Evolutionary conservation across 2,797 vertebrate genomes (phyloP).

Genomic region (Squalus acanthias): DNA sequence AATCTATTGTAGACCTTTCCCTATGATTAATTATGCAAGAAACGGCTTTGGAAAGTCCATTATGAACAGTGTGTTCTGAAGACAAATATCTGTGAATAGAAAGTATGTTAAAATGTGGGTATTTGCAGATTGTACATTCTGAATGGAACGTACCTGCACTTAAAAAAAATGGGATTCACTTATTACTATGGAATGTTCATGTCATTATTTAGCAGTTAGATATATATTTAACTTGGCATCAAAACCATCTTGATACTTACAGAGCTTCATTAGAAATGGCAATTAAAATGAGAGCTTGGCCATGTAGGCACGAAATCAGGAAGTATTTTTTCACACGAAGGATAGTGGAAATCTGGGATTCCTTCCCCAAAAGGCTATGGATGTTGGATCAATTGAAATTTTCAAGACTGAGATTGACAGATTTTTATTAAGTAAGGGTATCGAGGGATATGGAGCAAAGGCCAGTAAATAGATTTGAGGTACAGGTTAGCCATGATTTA

Average conservation of each 20-base stretch:
- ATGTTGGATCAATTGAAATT: neutral
- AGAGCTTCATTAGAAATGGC: neutral
- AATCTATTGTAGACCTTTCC: too few relatives aligned
- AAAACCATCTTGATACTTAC: neutral
- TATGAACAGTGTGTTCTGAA: neutral
- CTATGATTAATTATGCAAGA: too few relatives aligned
- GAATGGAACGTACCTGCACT: neutral
- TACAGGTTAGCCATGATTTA: neutral
- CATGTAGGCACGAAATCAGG: neutral
- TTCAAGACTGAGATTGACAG: neutral
- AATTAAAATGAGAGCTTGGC: neutral
- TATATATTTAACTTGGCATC: neutral
- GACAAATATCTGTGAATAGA: neutral
- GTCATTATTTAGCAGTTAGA: neutral
- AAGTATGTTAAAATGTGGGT: neutral
- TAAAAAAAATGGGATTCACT: neutral
- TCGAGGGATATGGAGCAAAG: neutral
- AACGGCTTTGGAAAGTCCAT: too few relatives aligned
- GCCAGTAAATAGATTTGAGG: neutral
- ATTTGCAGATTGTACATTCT: neutral
- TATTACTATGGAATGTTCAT: neutral
- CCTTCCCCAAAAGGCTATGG: neutral
- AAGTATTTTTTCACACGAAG: neutral
- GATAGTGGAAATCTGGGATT: neutral
- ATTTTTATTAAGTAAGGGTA: neutral